phyloP scores from a whole-genome alignment of 2,113 vertebrate genomes.

The Protobothrops flavoviridis region DNA sequence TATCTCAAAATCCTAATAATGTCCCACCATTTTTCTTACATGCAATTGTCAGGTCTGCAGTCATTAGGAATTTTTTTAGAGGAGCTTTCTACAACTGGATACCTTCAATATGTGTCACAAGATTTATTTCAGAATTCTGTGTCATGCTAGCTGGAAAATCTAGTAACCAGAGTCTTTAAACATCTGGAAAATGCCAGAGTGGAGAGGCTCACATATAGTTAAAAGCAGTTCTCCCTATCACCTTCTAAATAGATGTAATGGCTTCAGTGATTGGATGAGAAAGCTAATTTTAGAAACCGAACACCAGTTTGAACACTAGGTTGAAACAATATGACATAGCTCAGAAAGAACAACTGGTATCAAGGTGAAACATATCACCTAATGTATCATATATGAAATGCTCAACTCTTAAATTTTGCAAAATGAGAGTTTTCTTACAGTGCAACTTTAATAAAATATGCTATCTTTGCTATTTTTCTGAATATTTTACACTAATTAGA shows the following conservation, averaged over 20 bases:
- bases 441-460: neutral
- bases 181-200: neutral
- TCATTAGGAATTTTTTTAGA: conserved; percentile 17
- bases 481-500: neutral
- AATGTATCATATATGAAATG: neutral
- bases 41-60: neutral
- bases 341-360: conserved; percentile 24
- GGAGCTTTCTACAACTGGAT: neutral
- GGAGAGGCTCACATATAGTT: conserved; percentile 3
- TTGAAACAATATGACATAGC: conserved; percentile 38
- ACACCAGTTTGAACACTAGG: conserved; percentile 33
- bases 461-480: neutral
- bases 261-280: neutral
- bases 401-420: neutral
- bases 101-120: neutral
- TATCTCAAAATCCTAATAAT: neutral
- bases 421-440: neutral
- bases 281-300: conserved; percentile 62
- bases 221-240: conserved; percentile 22
- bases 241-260: conserved; percentile 53
- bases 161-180: neutral
- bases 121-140: neutral
- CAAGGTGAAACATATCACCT: conserved; percentile 3
- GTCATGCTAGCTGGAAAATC: neutral
- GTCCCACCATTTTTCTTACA: neutral